A percentile compares a stretch with the other conserved stretches of the same genome.
Conservation (phyloP, 2,888 invertebrate species). For the Eupithecia pulchellata region DNA sequence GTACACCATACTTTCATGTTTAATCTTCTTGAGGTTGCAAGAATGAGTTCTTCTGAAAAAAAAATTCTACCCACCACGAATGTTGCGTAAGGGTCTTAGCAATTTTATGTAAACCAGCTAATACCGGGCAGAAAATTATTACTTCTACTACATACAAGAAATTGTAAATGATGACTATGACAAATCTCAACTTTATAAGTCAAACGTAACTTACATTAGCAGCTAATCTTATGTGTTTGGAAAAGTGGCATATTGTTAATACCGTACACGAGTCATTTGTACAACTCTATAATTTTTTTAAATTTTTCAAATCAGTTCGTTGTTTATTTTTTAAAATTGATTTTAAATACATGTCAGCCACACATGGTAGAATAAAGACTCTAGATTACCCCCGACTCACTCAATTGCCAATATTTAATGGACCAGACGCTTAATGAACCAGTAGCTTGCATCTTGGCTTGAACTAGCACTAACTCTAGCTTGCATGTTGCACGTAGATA, state of each 20-base stretch:
- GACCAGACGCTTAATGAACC: no score
- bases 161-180: background rate
- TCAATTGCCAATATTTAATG: background rate
- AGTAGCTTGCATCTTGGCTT: conserved; percentile 3
- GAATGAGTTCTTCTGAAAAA: background rate
- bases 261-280: no score
- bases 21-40: background rate
- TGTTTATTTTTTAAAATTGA: no score
- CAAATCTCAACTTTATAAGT: background rate
- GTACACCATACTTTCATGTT: background rate
- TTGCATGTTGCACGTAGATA: conserved; percentile 66
- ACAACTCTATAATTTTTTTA: no score
- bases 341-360: no score
- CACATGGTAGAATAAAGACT: no score
- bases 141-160: background rate
- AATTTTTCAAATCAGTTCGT: no score
- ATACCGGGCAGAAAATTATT: background rate
- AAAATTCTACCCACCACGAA: background rate
- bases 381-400: background rate
- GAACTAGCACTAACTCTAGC: conserved; percentile 17
- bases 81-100: background rate
- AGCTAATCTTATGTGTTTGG: no score
- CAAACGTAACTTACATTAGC: no score
- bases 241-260: no score
- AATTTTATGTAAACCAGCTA: background rate